Base-by-base conservation (phyloP, 2,797 vertebrate species). In the Carapus acus region DNA sequence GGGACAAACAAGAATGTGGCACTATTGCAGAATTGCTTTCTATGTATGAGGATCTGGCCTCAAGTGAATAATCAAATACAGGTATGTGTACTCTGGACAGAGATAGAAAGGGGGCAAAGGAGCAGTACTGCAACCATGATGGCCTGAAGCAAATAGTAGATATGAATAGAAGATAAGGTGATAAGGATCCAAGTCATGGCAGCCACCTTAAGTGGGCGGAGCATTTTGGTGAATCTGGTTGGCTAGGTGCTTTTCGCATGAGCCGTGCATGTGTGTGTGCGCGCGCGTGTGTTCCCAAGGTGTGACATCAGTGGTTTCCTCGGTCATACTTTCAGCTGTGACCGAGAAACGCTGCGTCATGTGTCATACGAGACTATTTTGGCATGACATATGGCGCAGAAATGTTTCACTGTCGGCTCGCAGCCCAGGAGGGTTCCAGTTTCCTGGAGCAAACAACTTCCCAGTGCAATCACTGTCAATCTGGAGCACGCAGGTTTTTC, bases 101-200 rank as follows among this genome's bases (percentile, higher is more conserved):
- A 22, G 8, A 52, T 61, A 77, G 76, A 78, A 69, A 65, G 45
- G 66, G 76, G 67, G 53, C 78, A 79, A 79, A 83, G 76, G 52
- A 41, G 56, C 22, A 62, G 36, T 53, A 22, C 54, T 34, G 74
- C 68, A 69, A 58, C 70, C 21, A n/a, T 24, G 48, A n/a, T 29
- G 17, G 4, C 41, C 49, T 37, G 69, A 18, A 49, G 50, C 39
- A 20, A 11, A 49, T 56, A 46, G 51, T 1, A 73, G 71, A 79
- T 63, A 76, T 19, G 43, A 34, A 24, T 45, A 61, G 41, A n/a
- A 56, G 50, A 67, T 19, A 21, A 12, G 11, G 31, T 42, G 75
- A 83, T 81, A 83, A 78, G 59, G 60, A 43, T 74, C 59, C 11
- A 19, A 60, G 58, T 64, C 40, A 44, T 24, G 29, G 51, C 23